Evolutionary conservation across 2,113 vertebrate genomes (phyloP).

Genomic region (Damaliscus lunatus): DNA sequence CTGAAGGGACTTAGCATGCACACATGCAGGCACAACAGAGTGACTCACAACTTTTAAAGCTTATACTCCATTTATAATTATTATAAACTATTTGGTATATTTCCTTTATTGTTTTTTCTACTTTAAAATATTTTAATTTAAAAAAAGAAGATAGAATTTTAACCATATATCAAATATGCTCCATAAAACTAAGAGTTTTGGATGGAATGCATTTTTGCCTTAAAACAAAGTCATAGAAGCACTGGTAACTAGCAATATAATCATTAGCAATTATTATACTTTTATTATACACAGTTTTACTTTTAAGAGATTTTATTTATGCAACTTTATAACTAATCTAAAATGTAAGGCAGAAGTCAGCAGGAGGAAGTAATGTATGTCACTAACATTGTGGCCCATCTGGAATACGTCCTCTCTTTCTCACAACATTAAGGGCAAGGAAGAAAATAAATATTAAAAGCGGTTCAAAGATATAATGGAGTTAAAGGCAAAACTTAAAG

Average conservation of each 20-base stretch:
- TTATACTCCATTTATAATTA: not conserved
- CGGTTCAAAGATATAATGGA: not conserved
- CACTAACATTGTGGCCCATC: not conserved
- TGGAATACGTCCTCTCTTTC: not conserved
- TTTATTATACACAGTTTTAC: not conserved
- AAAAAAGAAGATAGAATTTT: not conserved
- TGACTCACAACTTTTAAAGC: not conserved
- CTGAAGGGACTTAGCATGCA: not conserved
- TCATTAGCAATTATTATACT: not conserved
- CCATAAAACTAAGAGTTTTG: not conserved
- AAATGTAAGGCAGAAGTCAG: not conserved
- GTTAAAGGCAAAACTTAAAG: constrained; percentile 18
- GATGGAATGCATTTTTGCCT: not conserved
- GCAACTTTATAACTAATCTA: not conserved
- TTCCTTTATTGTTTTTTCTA: not conserved
- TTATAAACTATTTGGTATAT: not conserved
- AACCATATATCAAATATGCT: not conserved
- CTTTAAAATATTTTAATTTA: not conserved
- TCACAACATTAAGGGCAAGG: not conserved
- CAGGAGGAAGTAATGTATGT: not conserved
- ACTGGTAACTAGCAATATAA: not conserved
- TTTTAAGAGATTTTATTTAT: not conserved
- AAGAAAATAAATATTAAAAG: constrained; percentile 39
- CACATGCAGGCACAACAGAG: not conserved
- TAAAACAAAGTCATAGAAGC: not conserved